Evolutionary conservation across 2,113 vertebrate species (phyloP), one percentile per base, ranked within the genome.

Genomic region (Equus przewalskii): DNA sequence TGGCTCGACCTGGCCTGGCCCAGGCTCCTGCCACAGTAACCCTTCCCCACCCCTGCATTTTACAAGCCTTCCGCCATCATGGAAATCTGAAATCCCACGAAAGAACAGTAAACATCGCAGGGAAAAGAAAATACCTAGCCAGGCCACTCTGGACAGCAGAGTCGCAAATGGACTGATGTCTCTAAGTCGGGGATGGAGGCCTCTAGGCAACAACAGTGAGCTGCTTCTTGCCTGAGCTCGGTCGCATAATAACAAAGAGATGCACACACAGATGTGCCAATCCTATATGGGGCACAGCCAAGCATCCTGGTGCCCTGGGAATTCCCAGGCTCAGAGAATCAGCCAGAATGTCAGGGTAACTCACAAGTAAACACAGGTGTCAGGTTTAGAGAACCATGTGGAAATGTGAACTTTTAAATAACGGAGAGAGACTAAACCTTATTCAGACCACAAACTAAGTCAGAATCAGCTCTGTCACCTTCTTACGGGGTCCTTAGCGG

Each of bases 41-140:
- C 97, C 91, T 98, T 96, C 94, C 78, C 92, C 89, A 97, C 89
- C 93, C 94, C 6, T 96, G 92, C 94, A 97, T 97, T 98, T 98
- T 98, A 98, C 97, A 98, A 98, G 98, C 96, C 98, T 98, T 97
- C 82, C 97, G 36, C 98, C 98, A 98, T 98, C 80, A 49, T 58
- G 97, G 98, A 99, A 99, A 99, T 97, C 98, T 98, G 98, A 98
- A 98, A 99, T 99, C 98, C 99, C 98, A 15, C 98, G 98, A 99
- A 98, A 99, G 99, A 99, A 99, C 99, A 99, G 99, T 99, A 99
- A 99, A 99, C 98, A 99, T 98, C 96, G 36, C 97, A 98, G 98
- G 98, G 98, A 98, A 96, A 96, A 97, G 95, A 97, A 97, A 97
- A 96, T 84, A 95, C 76, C 83, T 44, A 75, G 46, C 70, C 81